A percentile compares a stretch with the other conserved stretches of the same genome.
Evolutionary conservation across 1,140 invertebrate genomes (phyloP).

Genomic region (Trichonephila inaurata): DNA sequence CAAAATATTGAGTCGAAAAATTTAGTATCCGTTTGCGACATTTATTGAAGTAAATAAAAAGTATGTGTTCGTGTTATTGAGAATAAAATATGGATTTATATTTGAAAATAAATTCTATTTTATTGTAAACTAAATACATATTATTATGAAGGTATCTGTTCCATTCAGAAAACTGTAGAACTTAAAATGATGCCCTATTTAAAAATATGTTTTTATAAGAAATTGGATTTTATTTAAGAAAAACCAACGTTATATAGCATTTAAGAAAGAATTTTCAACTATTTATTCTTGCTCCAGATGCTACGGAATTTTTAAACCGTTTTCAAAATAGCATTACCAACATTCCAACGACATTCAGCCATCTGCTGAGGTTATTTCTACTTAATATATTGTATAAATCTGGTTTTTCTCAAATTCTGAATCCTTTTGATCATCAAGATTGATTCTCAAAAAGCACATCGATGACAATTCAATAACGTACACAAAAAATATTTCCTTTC

Average conservation of each 20-base stretch:
- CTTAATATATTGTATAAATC: conserved; percentile 16
- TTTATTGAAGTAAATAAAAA: too few species aligned
- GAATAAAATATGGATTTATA: too few species aligned
- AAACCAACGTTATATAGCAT: background rate
- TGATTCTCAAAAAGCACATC: conserved; percentile 18
- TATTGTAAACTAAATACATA: too few species aligned
- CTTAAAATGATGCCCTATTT: too few species aligned
- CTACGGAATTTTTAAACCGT: background rate
- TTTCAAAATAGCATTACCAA: background rate
- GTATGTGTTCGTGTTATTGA: too few species aligned
- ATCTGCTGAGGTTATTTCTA: conserved; percentile 1
- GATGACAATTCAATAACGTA: conserved; percentile 48
- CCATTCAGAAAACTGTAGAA: too few species aligned
- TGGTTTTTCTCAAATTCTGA: background rate
- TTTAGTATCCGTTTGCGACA: too few species aligned
- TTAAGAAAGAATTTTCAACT: background rate
- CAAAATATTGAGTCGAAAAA: too few species aligned
- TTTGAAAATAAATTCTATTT: too few species aligned
- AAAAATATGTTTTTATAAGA: too few species aligned
- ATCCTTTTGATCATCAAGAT: conserved; percentile 21
- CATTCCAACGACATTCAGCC: background rate
- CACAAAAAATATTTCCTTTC: conserved; percentile 37
- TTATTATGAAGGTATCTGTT: too few species aligned
- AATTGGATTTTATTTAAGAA: too few species aligned
- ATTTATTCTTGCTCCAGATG: background rate